Evolutionary conservation across 92 coral and sea anemone species (phyloP).

Genomic region (Micromussa lordhowensis): DNA sequence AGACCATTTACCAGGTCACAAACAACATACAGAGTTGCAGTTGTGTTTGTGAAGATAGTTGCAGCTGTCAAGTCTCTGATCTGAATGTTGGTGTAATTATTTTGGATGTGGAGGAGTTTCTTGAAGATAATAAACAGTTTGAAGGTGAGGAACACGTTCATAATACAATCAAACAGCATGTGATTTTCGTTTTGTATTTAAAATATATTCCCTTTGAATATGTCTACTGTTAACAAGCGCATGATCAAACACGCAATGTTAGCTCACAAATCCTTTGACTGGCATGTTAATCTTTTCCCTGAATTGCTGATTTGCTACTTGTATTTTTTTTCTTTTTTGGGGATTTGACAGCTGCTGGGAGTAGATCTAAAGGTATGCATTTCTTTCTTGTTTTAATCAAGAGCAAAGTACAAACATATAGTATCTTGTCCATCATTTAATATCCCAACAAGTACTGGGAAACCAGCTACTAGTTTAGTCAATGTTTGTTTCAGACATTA

Average conservation of each 20-base stretch:
- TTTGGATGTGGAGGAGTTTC: conserved; percentile 7
- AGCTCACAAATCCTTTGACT: neutral
- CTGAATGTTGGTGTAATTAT: neutral
- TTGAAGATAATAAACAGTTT: neutral
- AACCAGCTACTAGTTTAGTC: too few species aligned
- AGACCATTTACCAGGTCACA: neutral
- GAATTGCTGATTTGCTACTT: neutral
- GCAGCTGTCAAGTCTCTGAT: conserved; percentile 1
- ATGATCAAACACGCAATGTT: neutral
- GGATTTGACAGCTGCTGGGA: neutral
- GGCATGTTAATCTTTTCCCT: neutral
- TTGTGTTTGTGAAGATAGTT: neutral
- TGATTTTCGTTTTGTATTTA: too few species aligned
- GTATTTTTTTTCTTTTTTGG: neutral
- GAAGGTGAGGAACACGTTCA: conserved; percentile 10
- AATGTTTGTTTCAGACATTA: too few species aligned
- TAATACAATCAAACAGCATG: too few species aligned
- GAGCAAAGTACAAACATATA: too few species aligned
- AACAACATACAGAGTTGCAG: neutral
- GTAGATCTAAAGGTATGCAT: neutral
- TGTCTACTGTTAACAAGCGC: too few species aligned
- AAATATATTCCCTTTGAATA: too few species aligned
- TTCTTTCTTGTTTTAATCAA: too few species aligned
- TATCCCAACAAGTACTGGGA: too few species aligned
- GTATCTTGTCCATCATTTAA: too few species aligned